Conservation (phyloP, 1,140 invertebrate genomes). For the Pissodes strobi region DNA sequence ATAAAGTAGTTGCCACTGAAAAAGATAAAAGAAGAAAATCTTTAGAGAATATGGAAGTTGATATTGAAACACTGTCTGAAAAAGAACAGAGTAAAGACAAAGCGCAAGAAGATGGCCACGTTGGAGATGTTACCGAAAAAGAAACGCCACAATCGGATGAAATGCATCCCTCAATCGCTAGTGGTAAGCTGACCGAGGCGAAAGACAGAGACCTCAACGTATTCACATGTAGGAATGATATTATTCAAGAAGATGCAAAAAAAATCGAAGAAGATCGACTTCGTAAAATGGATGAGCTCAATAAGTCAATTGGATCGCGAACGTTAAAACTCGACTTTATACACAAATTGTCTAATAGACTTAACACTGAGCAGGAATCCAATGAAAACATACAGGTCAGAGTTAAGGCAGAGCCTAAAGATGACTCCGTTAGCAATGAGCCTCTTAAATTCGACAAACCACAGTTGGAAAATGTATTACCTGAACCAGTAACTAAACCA, state of each 20-base stretch:
- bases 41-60: no score
- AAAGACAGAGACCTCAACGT: slow-evolving; percentile 43
- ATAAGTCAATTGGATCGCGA: slow-evolving; percentile 38
- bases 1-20: no score
- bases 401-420: slow-evolving; percentile 36
- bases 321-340: slow-evolving; percentile 43
- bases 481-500: background rate
- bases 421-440: background rate
- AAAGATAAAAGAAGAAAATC: no score
- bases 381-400: background rate
- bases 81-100: slow-evolving; percentile 16
- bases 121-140: slow-evolving; percentile 13
- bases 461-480: slow-evolving; percentile 11
- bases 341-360: slow-evolving; percentile 41
- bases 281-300: slow-evolving; percentile 49
- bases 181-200: no score
- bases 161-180: no score
- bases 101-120: background rate
- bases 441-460: no score
- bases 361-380: slow-evolving; percentile 33
- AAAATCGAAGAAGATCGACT: slow-evolving; percentile 48
- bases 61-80: background rate
- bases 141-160: no score
- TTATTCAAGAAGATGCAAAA: slow-evolving; percentile 44
- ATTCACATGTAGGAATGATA: slow-evolving; percentile 48